phyloP scores from a whole-genome alignment of 2,888 invertebrate genomes.

The Lepetodrilus schrolli region DNA sequence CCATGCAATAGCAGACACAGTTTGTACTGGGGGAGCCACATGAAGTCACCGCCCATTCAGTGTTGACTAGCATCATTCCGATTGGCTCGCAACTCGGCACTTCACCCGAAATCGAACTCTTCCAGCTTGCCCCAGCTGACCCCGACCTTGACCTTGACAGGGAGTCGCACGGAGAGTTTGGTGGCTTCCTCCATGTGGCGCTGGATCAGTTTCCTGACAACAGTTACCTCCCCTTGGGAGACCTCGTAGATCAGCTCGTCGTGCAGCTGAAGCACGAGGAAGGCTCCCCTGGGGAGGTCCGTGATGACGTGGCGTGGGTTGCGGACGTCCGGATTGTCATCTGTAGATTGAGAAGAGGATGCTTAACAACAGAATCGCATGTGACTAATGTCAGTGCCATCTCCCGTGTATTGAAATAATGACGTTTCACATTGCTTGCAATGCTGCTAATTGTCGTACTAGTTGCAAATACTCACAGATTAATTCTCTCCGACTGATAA shows the following conservation, averaged over 20 bases:
- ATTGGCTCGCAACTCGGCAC: neutral
- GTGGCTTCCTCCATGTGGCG: conserved; percentile 87
- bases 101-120: conserved; percentile 38
- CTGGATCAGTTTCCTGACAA: conserved; percentile 79
- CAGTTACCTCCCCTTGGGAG: conserved; percentile 76
- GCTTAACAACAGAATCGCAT: neutral
- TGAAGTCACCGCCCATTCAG: neutral
- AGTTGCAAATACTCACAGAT: too few relatives aligned
- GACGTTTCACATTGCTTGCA: too few relatives aligned
- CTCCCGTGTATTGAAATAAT: too few relatives aligned
- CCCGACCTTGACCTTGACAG: conserved; percentile 90
- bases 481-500: too few relatives aligned
- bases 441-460: too few relatives aligned
- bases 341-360: neutral
- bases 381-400: neutral
- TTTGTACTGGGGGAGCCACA: neutral
- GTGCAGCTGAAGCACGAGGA: conserved; percentile 91
- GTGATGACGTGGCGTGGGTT: neutral
- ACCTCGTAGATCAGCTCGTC: conserved; percentile 97
- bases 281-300: conserved; percentile 71
- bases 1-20: too few relatives aligned
- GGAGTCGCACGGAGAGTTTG: conserved; percentile 85
- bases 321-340: neutral
- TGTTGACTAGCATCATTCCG: neutral
- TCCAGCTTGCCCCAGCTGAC: conserved; percentile 82